Percentiles rank a stretch among this genome's conserved stretches.
Conservation (phyloP, 2,797 vertebrate species). For the Trematomus bernacchii region DNA sequence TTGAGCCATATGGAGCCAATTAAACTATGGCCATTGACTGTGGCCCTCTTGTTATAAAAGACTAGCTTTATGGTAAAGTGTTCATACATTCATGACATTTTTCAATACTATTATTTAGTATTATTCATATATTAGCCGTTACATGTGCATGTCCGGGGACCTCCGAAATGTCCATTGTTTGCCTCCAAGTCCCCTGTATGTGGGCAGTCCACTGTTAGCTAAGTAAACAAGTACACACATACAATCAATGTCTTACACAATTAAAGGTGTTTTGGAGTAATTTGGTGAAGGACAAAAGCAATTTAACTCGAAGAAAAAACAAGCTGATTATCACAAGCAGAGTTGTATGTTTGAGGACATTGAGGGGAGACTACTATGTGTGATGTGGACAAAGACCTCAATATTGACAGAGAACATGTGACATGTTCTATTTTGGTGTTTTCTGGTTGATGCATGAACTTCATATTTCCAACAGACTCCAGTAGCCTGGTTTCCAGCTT, state of each 20-base stretch:
- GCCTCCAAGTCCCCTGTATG: no score
- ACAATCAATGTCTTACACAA: no score
- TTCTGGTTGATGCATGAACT: constrained; percentile 21
- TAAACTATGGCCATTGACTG: not conserved
- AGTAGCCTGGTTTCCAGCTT: constrained; percentile 28
- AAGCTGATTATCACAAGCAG: not conserved
- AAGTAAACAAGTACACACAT: not conserved
- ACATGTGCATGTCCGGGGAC: no score
- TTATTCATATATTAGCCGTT: not conserved
- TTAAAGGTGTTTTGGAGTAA: no score
- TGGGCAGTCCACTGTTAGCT: no score
- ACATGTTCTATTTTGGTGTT: constrained; percentile 25
- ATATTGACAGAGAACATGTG: constrained; percentile 8
- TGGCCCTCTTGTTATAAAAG: not conserved
- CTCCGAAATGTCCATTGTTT: no score
- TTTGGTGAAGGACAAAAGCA: not conserved
- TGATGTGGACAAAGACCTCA: constrained; percentile 12
- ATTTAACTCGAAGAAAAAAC: no score
- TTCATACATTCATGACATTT: not conserved
- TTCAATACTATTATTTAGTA: not conserved
- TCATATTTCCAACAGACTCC: constrained; percentile 10
- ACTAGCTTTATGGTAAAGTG: not conserved
- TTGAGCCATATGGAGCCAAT: not conserved
- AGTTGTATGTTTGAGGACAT: not conserved
- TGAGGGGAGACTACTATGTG: not conserved